Evolutionary conservation across 2,888 invertebrate genomes (phyloP).

Genomic region (Sepioteuthis lessoniana): DNA sequence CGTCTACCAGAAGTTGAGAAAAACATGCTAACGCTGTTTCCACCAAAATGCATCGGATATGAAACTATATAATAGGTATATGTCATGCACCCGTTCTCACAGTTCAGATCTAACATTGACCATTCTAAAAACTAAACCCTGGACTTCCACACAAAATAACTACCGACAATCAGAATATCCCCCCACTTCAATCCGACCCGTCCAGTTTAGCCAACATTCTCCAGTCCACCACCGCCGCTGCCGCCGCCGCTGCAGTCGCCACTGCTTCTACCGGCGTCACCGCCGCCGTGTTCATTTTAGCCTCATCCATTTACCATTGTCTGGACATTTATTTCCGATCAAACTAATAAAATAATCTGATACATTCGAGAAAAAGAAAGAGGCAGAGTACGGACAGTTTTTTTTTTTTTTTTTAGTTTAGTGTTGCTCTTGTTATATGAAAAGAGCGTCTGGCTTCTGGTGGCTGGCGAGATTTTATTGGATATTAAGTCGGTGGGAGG

Average conservation of each 20-base stretch:
- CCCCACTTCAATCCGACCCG: neutral
- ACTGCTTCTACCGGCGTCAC: neutral
- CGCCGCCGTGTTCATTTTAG: neutral
- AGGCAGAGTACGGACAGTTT: neutral
- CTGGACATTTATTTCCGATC: neutral
- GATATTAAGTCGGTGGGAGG: neutral
- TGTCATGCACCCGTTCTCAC: neutral
- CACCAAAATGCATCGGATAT: neutral
- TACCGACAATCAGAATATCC: neutral
- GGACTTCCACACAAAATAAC: neutral
- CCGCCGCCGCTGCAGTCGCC: neutral
- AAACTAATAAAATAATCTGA: slow-evolving; percentile 33
- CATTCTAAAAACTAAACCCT: neutral
- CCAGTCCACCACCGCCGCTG: neutral
- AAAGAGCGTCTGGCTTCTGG: neutral
- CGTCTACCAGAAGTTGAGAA: neutral
- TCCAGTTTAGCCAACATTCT: too few species aligned
- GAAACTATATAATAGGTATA: neutral
- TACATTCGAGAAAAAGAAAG: slow-evolving; percentile 4
- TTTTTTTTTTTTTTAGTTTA: neutral
- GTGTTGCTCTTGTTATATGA: neutral
- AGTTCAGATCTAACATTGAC: neutral
- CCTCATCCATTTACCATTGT: neutral
- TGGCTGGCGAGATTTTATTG: neutral
- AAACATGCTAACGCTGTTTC: neutral